Evolutionary conservation across 2,797 vertebrate genomes (phyloP).

Genomic region (Pangasius krempfi): DNA sequence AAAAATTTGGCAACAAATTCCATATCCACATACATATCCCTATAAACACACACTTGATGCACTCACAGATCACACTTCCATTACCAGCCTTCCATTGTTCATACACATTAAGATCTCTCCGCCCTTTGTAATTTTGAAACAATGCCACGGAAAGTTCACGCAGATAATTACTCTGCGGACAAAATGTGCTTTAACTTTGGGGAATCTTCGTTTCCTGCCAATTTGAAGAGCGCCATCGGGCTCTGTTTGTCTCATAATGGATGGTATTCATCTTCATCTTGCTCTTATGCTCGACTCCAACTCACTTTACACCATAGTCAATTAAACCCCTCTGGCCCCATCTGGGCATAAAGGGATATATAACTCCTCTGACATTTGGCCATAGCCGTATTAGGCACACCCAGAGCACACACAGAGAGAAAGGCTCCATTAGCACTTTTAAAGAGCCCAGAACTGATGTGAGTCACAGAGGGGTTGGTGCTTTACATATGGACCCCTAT

Average conservation of each 20-base stretch:
- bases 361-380: constrained; percentile 81
- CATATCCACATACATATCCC: constrained; percentile 3
- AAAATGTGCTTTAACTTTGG: constrained; percentile 70
- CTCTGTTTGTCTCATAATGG: constrained; percentile 80
- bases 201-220: constrained; percentile 71
- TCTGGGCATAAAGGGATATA: constrained; percentile 80
- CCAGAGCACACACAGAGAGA: constrained; percentile 66
- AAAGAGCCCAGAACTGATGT: constrained; percentile 49
- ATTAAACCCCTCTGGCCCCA: constrained; percentile 77
- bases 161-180: constrained; percentile 63
- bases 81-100: constrained; percentile 51
- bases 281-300: constrained; percentile 76
- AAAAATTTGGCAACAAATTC: background rate
- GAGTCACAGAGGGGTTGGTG: constrained; percentile 61
- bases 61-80: constrained; percentile 45
- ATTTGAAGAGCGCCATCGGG: constrained; percentile 70
- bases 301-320: constrained; percentile 80
- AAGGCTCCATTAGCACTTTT: constrained; percentile 61
- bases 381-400: constrained; percentile 76
- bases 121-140: constrained; percentile 59
- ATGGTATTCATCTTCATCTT: constrained; percentile 81
- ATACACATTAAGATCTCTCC: constrained; percentile 54
- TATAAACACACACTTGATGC: constrained; percentile 39
- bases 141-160: constrained; percentile 60
- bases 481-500: constrained; percentile 40